Evolutionary conservation across 2,113 vertebrate species (phyloP).

Genomic region (Dicerorhinus sumatrensis): DNA sequence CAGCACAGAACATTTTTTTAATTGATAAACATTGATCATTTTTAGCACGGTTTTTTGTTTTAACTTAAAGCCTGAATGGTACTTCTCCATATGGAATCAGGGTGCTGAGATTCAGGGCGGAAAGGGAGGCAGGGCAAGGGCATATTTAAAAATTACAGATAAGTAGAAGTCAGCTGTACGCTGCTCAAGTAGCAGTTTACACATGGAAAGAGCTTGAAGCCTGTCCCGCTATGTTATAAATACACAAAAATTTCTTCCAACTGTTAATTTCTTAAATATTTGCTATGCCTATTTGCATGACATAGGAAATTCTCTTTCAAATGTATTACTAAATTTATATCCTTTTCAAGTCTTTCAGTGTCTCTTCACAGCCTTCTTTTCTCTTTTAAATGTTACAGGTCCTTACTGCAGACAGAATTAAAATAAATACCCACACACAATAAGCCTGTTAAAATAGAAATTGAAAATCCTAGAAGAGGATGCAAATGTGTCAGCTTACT

Average conservation of each 20-base stretch:
- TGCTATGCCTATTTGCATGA: background rate
- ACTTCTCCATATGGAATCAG: background rate
- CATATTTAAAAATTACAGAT: background rate
- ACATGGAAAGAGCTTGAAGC: background rate
- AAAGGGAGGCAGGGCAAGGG: background rate
- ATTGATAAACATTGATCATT: background rate
- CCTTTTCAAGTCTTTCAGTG: background rate
- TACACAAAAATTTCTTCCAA: background rate
- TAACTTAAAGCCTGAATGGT: background rate
- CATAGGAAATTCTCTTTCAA: background rate
- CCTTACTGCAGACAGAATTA: background rate
- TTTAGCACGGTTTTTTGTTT: background rate
- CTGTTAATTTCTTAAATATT: constrained; percentile 15
- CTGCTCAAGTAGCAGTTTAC: background rate
- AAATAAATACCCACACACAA: background rate
- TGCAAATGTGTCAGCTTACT: background rate
- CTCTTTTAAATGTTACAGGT: background rate
- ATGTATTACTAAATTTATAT: background rate
- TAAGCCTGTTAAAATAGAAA: background rate
- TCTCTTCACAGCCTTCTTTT: background rate
- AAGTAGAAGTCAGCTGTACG: background rate
- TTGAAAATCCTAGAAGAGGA: background rate
- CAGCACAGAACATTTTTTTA: background rate
- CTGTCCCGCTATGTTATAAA: background rate
- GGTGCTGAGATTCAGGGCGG: background rate